Conservation (phyloP, 2,797 vertebrate genomes). For the Meriones psammophilus region DNA sequence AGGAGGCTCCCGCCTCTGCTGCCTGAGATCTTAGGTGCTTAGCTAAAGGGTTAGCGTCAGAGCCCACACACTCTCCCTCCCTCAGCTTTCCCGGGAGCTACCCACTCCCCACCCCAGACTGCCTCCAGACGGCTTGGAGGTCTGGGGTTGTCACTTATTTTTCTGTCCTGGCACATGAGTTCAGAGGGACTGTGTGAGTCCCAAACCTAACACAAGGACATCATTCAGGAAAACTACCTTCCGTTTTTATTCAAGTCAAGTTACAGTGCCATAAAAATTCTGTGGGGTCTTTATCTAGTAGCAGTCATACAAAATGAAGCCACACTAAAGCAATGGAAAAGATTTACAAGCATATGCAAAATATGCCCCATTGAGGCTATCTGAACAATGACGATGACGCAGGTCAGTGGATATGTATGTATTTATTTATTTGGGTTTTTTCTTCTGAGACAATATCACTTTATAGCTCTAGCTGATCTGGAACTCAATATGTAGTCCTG, state of each 20-base stretch:
- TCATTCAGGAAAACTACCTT: conserved; percentile 1
- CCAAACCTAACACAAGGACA: neutral
- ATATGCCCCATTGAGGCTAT: neutral
- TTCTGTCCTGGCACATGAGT: neutral
- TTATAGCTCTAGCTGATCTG: neutral
- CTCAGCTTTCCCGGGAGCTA: neutral
- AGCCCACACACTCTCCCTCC: neutral
- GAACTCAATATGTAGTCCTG: neutral
- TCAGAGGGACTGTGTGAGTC: neutral
- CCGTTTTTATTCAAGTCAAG: conserved; percentile 34
- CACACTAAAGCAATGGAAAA: neutral
- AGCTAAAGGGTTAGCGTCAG: conserved; percentile 43
- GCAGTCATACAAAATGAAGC: neutral
- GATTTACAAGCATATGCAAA: neutral
- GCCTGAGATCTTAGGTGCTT: conserved; percentile 56
- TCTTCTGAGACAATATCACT: neutral
- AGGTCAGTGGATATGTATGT: neutral
- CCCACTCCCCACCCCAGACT: neutral
- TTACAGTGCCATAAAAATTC: neutral
- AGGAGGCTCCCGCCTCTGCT: conserved; percentile 7
- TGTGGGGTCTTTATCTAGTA: neutral
- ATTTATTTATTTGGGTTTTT: neutral
- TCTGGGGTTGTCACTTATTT: neutral
- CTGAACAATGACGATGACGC: neutral
- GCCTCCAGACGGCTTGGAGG: neutral